These are phyloP conservation scores for Dryas iulia DNA, from an alignment of 1,140 invertebrate species.

Conservation along the genomic window DNA sequence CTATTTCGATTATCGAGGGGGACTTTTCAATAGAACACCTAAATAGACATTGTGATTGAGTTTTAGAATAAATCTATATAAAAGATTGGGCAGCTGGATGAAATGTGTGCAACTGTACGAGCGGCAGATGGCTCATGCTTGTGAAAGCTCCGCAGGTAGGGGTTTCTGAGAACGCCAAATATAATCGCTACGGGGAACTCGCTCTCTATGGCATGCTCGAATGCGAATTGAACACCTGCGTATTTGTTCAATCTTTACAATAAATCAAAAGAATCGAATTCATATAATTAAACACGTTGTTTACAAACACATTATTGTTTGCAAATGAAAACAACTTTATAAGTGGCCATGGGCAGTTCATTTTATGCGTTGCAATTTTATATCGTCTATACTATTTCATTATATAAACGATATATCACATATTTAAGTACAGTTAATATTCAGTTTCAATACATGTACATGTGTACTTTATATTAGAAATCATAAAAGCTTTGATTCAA, in stretches of 20 bases:
- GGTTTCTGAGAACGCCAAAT: constrained; percentile 75
- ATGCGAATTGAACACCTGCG: constrained; percentile 54
- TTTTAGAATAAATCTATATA: constrained; percentile 18
- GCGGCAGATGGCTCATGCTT: constrained; percentile 62
- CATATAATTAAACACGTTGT: background rate
- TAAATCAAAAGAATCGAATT: constrained; percentile 9
- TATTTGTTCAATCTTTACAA: constrained; percentile 12
- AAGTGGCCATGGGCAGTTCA: background rate
- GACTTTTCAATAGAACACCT: background rate
- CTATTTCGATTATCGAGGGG: background rate
- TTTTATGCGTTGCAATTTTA: background rate
- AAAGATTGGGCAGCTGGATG: constrained; percentile 29
- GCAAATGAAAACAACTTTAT: background rate
- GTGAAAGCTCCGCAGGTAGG: constrained; percentile 76
- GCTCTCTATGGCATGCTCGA: constrained; percentile 59
- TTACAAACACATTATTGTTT: background rate
- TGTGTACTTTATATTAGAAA: constrained; percentile 2
- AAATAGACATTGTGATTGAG: background rate
- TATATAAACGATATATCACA: background rate
- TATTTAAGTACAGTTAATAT: background rate
- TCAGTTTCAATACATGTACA: background rate
- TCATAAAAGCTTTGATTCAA: constrained; percentile 30
- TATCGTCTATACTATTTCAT: background rate
- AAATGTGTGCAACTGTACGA: constrained; percentile 44
- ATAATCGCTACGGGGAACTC: constrained; percentile 75